Percentiles rank a stretch among this genome's conserved stretches.
phyloP scores from a whole-genome alignment of 1,140 invertebrate species.

The Penaeus vannamei region DNA sequence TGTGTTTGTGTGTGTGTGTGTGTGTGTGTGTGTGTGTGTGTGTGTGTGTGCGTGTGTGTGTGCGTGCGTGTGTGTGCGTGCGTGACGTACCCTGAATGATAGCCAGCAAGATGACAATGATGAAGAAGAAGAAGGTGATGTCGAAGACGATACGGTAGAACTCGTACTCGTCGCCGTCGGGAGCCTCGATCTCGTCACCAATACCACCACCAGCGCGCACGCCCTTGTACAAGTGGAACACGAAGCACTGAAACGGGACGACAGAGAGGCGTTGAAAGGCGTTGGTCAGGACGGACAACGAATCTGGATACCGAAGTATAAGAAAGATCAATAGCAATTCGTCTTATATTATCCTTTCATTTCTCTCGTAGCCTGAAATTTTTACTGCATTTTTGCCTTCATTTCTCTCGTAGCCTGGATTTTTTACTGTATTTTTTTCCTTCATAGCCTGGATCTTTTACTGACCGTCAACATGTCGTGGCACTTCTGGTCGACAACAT shows the following conservation, averaged over 20 bases:
- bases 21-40: not conserved
- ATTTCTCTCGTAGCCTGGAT: too few species aligned
- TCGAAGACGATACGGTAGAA: conserved; percentile 98
- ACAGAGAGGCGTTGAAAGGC: too few species aligned
- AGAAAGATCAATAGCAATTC: too few species aligned
- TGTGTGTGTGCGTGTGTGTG: not conserved
- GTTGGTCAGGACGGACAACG: too few species aligned
- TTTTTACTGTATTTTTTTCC: too few species aligned
- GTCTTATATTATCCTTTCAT: too few species aligned
- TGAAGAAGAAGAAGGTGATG: conserved; percentile 99
- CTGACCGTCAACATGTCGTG: conserved; percentile 98
- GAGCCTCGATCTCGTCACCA: conserved; percentile 97
- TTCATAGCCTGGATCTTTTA: conserved; percentile 58
- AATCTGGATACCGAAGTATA: too few species aligned
- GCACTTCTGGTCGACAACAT: conserved; percentile 96
- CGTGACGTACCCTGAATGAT: conserved; percentile 92
- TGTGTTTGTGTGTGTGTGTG: not conserved
- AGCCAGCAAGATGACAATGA: conserved; percentile 98
- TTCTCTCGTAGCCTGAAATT: not conserved
- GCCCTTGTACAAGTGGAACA: conserved; percentile 99
- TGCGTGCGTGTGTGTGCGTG: not conserved
- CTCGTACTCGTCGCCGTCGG: conserved; percentile 98
- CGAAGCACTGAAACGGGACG: conserved; percentile 88
- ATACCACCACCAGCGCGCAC: conserved; percentile 99
- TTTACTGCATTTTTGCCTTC: not conserved